A percentile compares a stretch with the other conserved stretches of the same genome.
Evolutionary conservation across 2,888 invertebrate species (phyloP).

Genomic region (Dryocosmus kuriphilus): DNA sequence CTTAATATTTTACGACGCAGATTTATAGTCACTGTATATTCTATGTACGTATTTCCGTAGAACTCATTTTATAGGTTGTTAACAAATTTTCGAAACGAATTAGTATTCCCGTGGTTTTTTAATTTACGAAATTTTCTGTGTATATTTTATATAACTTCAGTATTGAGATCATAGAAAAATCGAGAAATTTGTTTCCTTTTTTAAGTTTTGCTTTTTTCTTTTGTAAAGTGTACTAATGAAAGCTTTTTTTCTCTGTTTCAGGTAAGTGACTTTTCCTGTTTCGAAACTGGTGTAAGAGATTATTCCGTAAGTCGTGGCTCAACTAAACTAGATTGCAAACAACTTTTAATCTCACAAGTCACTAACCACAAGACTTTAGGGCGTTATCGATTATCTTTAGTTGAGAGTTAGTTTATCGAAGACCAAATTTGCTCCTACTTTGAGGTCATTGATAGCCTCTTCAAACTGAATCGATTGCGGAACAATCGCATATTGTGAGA

Average conservation of each 20-base stretch:
- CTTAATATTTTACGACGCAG: not conserved
- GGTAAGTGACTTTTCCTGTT: conserved; percentile 36
- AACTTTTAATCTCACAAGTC: conserved; percentile 21
- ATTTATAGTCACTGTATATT: not conserved
- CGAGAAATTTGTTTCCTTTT: not conserved
- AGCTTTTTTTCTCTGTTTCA: conserved; percentile 14
- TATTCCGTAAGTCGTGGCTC: conserved; percentile 19
- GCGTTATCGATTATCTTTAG: not conserved
- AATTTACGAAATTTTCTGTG: too few relatives aligned
- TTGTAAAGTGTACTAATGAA: not conserved
- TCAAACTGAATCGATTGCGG: not conserved
- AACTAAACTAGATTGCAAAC: conserved; percentile 11
- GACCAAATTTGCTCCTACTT: not conserved
- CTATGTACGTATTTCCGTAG: too few relatives aligned
- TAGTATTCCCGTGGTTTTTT: too few relatives aligned
- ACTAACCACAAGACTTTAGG: not conserved
- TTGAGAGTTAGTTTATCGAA: not conserved
- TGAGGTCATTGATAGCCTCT: not conserved
- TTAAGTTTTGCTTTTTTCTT: not conserved
- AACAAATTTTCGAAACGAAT: too few relatives aligned
- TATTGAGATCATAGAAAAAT: too few relatives aligned
- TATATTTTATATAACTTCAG: too few relatives aligned
- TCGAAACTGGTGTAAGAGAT: conserved; percentile 14
- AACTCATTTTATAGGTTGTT: too few relatives aligned
- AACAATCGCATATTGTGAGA: not conserved